These are phyloP conservation scores for Lepidochitona cinerea DNA, from an alignment of 2,888 invertebrate genomes.

Conservation along the genomic window DNA sequence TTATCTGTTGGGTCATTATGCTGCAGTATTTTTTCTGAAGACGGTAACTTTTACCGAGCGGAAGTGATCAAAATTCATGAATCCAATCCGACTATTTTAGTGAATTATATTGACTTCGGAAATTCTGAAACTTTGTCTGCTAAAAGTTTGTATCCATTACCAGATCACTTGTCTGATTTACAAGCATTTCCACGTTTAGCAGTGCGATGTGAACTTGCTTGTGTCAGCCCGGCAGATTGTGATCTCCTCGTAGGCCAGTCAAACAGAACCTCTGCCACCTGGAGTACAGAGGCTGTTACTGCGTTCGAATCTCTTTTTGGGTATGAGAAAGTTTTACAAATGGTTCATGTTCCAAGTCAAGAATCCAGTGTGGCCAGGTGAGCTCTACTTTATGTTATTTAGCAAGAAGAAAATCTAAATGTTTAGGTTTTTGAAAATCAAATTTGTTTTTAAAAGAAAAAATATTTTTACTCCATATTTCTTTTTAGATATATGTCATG, in stretches of 20 bases:
- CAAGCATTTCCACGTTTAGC: conserved; percentile 81
- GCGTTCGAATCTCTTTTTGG: conserved; percentile 32
- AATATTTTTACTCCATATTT: no score
- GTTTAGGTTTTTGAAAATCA: no score
- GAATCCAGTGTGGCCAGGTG: no score
- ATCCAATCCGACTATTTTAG: neutral
- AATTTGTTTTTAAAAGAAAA: no score
- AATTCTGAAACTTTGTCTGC: conserved; percentile 81
- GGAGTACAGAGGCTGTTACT: conserved; percentile 29
- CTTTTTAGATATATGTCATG: no score
- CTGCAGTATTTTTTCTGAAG: conserved; percentile 85
- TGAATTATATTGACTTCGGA: conserved; percentile 87
- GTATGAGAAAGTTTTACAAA: conserved; percentile 35
- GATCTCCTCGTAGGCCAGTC: neutral
- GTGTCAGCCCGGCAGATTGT: conserved; percentile 5
- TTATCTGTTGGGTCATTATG: no score
- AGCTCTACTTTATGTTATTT: no score
- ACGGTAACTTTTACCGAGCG: conserved; percentile 83
- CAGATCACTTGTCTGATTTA: conserved; percentile 79
- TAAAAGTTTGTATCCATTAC: conserved; percentile 78
- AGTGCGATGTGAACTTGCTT: conserved; percentile 86
- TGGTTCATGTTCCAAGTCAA: conserved; percentile 40
- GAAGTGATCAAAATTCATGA: conserved; percentile 40
- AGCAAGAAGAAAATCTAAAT: no score
- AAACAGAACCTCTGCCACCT: neutral